A percentile compares a stretch with the other conserved stretches of the same genome.
Conservation (phyloP, 2,113 vertebrate species). For the Hassar affinis region DNA sequence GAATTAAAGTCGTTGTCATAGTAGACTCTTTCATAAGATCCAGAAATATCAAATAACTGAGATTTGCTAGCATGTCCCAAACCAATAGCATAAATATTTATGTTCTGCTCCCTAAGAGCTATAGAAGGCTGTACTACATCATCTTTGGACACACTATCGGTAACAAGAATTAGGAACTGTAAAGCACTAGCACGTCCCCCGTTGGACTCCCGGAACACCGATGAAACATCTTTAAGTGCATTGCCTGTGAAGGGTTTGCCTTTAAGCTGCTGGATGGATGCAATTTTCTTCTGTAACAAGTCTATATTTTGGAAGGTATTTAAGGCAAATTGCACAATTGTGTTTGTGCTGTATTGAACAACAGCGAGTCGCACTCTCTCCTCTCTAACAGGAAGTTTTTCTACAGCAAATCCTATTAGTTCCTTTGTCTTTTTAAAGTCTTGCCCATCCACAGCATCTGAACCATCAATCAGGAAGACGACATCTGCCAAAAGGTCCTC, state of each 20-base stretch:
- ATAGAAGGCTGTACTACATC: conserved; percentile 67
- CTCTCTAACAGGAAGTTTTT: conserved; percentile 61
- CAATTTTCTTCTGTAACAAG: conserved; percentile 60
- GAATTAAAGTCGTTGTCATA: conserved; percentile 67
- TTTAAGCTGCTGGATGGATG: conserved; percentile 66
- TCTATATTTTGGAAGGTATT: conserved; percentile 56
- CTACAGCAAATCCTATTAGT: conserved; percentile 73
- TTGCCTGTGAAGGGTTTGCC: conserved; percentile 70
- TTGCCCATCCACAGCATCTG: conserved; percentile 65
- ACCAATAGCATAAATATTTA: conserved; percentile 78
- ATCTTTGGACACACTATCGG: conserved; percentile 76
- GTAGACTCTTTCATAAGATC: conserved; percentile 64
- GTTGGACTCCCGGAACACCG: conserved; percentile 65
- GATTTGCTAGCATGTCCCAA: conserved; percentile 67
- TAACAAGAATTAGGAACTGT: conserved; percentile 79
- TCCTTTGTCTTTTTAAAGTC: conserved; percentile 77
- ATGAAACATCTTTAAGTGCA: conserved; percentile 64
- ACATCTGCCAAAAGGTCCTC: conserved; percentile 75
- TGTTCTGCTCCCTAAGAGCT: conserved; percentile 68
- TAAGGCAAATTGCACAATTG: conserved; percentile 70
- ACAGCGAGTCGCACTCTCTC: conserved; percentile 74
- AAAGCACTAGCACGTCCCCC: conserved; percentile 69
- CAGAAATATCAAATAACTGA: conserved; percentile 78
- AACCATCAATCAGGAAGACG: conserved; percentile 81
- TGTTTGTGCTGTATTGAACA: conserved; percentile 74